These are phyloP conservation scores for Suillia variegata DNA, from an alignment of 2,888 invertebrate genomes.

Conservation along the genomic window DNA sequence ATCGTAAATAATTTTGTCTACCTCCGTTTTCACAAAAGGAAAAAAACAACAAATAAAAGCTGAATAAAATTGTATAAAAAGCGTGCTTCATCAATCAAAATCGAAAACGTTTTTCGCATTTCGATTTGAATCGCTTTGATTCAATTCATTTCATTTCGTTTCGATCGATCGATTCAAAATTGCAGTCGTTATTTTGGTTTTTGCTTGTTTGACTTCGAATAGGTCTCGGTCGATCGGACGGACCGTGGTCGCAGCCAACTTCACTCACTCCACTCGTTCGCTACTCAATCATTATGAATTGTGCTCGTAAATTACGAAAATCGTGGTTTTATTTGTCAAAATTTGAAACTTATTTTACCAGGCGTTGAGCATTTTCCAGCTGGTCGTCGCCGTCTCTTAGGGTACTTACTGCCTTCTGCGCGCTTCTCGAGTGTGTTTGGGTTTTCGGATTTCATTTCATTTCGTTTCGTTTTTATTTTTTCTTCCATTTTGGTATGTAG, in stretches of 20 bases:
- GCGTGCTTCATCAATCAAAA: too few species aligned
- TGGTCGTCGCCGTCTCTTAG: too few species aligned
- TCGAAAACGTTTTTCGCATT: too few species aligned
- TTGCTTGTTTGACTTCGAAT: background rate
- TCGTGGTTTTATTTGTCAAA: slow-evolving; percentile 62
- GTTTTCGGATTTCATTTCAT: background rate
- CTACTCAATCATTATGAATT: slow-evolving; percentile 44
- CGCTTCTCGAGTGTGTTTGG: slow-evolving; percentile 2
- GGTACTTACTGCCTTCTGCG: background rate
- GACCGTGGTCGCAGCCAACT: background rate
- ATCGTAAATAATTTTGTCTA: too few species aligned
- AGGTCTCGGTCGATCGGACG: too few species aligned
- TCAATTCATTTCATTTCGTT: too few species aligned
- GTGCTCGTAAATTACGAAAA: slow-evolving; percentile 56
- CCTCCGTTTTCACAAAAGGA: too few species aligned
- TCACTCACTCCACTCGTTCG: slow-evolving; percentile 34
- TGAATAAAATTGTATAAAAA: too few species aligned
- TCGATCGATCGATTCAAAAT: too few species aligned
- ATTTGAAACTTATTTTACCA: slow-evolving; percentile 61
- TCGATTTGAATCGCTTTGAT: too few species aligned
- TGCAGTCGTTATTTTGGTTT: background rate
- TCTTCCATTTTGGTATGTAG: background rate
- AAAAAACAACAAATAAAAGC: too few species aligned
- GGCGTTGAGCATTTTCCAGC: slow-evolving; percentile 45
- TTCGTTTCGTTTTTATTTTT: background rate